A percentile compares a stretch with the other conserved stretches of the same genome.
These are phyloP conservation scores for Premnoplex brunnescens DNA, from an alignment of 2,797 vertebrate species.

Conservation along the genomic window DNA sequence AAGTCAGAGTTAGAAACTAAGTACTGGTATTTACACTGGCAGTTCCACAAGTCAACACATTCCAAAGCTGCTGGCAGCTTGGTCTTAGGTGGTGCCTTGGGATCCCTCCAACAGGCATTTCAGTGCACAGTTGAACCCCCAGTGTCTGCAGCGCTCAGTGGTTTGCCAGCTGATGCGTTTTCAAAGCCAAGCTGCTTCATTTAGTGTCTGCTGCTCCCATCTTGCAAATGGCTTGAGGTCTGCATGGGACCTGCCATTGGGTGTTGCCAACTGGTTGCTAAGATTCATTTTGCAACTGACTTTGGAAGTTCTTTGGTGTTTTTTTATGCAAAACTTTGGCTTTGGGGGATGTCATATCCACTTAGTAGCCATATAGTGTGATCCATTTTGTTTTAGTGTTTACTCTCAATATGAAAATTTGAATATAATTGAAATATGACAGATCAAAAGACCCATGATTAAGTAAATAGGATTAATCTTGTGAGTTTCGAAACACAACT, in stretches of 20 bases:
- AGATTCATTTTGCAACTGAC: not conserved
- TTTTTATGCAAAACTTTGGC: not conserved
- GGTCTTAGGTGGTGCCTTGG: accelerated
- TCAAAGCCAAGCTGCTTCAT: not conserved
- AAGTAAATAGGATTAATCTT: not conserved
- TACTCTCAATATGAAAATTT: not conserved
- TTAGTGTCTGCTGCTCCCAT: not conserved
- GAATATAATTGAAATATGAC: not conserved
- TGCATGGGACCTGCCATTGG: accelerated
- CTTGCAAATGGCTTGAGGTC: not conserved
- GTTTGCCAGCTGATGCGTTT: not conserved
- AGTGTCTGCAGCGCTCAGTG: not conserved
- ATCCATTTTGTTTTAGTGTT: not conserved
- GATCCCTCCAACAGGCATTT: not conserved
- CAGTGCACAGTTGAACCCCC: not conserved
- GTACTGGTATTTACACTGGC: accelerated
- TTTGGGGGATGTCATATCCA: not conserved
- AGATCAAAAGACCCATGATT: not conserved
- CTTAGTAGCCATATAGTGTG: not conserved
- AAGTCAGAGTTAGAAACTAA: not conserved
- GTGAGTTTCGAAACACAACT: not conserved
- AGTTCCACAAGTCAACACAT: not conserved
- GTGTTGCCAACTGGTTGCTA: not conserved
- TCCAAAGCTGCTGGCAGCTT: not conserved
- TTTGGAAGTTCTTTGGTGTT: not conserved